Percentiles rank a stretch among this genome's conserved stretches.
Evolutionary conservation across 2,888 invertebrate genomes (phyloP).

Genomic region (Flabesymbios commensalis): DNA sequence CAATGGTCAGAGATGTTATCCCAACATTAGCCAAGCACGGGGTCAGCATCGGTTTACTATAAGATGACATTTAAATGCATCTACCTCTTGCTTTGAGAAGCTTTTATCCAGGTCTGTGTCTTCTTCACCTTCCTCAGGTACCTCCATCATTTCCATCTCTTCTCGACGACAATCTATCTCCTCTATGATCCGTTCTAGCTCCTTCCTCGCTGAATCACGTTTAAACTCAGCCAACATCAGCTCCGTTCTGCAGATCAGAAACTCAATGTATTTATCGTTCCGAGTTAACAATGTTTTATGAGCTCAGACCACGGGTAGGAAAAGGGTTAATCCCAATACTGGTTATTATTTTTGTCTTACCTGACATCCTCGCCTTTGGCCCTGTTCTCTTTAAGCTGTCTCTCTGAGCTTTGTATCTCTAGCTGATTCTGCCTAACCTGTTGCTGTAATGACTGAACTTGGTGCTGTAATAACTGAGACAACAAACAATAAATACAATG

Average conservation of each 20-base stretch:
- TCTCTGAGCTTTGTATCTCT: constrained; percentile 11
- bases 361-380: constrained; percentile 51
- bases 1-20: no score
- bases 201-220: constrained; percentile 49
- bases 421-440: neutral
- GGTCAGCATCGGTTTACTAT: no score
- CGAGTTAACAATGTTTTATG: neutral
- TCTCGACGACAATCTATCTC: constrained; percentile 5
- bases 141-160: neutral
- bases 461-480: neutral
- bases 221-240: constrained; percentile 57
- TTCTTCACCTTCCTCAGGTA: neutral
- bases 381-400: constrained; percentile 40
- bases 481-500: no score
- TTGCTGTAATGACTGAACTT: neutral
- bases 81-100: no score
- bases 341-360: constrained; percentile 29
- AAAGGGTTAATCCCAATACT: no score
- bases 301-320: no score
- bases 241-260: constrained; percentile 42
- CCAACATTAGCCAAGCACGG: no score
- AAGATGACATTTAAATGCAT: no score
- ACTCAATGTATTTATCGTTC: neutral
- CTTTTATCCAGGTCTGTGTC: no score
- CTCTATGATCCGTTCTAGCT: constrained; percentile 42